Evolutionary conservation across 53 echinoderm and acorn worm species (phyloP), one percentile per base, ranked within the genome.

Genomic region (Holothuria scabra): DNA sequence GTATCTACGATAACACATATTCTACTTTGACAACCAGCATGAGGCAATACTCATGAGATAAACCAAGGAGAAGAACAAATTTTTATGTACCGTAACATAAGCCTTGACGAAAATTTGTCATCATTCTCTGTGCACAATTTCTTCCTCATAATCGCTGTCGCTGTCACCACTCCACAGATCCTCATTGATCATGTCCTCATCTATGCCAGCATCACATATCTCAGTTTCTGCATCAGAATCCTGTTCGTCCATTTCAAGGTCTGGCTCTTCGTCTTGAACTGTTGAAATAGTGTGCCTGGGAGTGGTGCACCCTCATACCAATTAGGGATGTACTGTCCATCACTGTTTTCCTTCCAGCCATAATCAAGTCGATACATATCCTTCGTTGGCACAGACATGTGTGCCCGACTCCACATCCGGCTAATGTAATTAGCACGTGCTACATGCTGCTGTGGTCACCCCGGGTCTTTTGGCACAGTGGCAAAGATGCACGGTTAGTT

Each of bases 401-500:
- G 66, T 52, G 88, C 84, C 30, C 57, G 66, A 41, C 60, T 86
- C 87, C 76, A 85, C 72, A 75, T 31, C 59, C 41, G 23, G 28
- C 12, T 46, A 26, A 83, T 63, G 35, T 30, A 72, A 71, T 72
- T n/a, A 1, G 46, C 70, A 19, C 74, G 74, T 60, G 41, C 55
- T 9, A 85, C n/a, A n/a, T n/a, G n/a, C n/a, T 85, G 85, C 28
- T 85, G 57, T 5, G 0, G 22, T 13, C n/a, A n/a, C n/a, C n/a
- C n/a, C 76, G 76, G 28, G 38, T 35, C 22, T 85, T 85, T 9
- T 85, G n/a, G 49, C 85, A 85, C 59, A 76, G 76, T 85, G 85
- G 85, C 46, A 85, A 74, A 33, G 85, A 85, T 60, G 74, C 24
- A 76, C 85, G 76, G 33, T 85, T 75, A 8, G 76, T 85, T n/a